phyloP scores from a whole-genome alignment of 53 echinoderm and acorn worm genomes.

The Holothuria scabra region DNA sequence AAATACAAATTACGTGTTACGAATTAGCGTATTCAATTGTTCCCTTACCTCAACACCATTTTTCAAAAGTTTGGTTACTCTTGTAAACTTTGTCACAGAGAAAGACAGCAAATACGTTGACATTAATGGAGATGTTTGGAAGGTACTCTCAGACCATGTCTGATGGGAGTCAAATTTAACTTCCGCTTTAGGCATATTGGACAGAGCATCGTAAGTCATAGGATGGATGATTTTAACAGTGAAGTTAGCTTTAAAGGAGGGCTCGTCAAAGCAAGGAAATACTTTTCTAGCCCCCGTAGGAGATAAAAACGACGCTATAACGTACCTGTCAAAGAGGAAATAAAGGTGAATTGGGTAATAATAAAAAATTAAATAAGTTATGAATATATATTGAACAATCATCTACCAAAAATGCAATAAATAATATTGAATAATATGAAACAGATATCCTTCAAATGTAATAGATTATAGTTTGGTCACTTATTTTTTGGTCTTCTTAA shows the following conservation, averaged over 20 bases:
- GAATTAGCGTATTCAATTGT: too few species aligned
- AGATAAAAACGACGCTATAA: constrained; percentile 84
- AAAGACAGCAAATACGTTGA: constrained; percentile 92
- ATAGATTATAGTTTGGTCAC: too few species aligned
- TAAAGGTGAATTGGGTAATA: background rate
- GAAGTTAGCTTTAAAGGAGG: constrained; percentile 89
- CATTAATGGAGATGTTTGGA: constrained; percentile 86
- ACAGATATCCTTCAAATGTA: too few species aligned
- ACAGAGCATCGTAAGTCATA: constrained; percentile 71
- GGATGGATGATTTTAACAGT: constrained; percentile 79
- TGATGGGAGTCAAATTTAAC: background rate
- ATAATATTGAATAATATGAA: too few species aligned
- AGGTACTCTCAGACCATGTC: constrained; percentile 69
- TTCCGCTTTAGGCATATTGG: constrained; percentile 76
- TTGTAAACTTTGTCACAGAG: constrained; percentile 71
- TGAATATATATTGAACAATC: too few species aligned
- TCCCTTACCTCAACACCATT: constrained; percentile 59
- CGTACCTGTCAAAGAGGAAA: constrained; percentile 54
- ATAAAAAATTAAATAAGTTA: too few species aligned
- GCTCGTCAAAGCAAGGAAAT: constrained; percentile 94
- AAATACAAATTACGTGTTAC: too few species aligned
- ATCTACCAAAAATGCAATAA: too few species aligned
- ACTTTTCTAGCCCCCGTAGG: constrained; percentile 79
- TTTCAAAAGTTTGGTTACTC: constrained; percentile 22
- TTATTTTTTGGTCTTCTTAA: too few species aligned